These are phyloP conservation scores for Drymonia ruficornis DNA, from an alignment of 2,888 invertebrate genomes.

Conservation along the genomic window DNA sequence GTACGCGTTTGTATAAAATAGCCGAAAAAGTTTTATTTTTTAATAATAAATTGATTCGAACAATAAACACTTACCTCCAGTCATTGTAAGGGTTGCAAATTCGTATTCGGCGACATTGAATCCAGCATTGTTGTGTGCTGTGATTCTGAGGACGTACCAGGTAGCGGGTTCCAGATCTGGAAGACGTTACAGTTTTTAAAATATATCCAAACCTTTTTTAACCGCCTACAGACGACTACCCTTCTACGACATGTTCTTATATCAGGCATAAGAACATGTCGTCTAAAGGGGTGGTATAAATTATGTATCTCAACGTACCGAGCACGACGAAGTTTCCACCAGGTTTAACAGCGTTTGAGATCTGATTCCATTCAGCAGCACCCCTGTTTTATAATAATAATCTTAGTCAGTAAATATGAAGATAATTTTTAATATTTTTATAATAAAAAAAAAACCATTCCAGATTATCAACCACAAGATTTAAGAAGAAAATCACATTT, in stretches of 20 bases:
- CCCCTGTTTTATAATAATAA: conserved; percentile 79
- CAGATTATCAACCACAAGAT: too few species aligned
- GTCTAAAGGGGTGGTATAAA: too few species aligned
- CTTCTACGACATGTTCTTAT: neutral
- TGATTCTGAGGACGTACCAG: conserved; percentile 96
- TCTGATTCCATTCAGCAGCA: conserved; percentile 96
- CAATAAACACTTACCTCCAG: conserved; percentile 91
- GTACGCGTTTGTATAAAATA: conserved; percentile 46
- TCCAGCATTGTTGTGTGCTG: conserved; percentile 97
- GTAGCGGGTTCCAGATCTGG: conserved; percentile 95
- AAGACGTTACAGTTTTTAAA: conserved; percentile 2
- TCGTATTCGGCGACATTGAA: conserved; percentile 97
- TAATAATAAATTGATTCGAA: neutral
- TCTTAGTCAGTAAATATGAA: neutral
- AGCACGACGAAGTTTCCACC: conserved; percentile 95
- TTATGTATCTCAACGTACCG: conserved; percentile 54
- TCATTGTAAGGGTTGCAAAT: conserved; percentile 96
- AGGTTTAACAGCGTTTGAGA: conserved; percentile 96
- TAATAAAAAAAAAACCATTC: too few species aligned
- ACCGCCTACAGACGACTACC: neutral
- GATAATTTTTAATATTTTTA: neutral
- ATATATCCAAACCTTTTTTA: neutral
- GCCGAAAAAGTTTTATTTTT: neutral
- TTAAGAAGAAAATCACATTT: too few species aligned
- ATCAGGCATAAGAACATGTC: neutral